Conservation (phyloP, 2,113 vertebrate genomes). For the Halichoerus grypus region DNA sequence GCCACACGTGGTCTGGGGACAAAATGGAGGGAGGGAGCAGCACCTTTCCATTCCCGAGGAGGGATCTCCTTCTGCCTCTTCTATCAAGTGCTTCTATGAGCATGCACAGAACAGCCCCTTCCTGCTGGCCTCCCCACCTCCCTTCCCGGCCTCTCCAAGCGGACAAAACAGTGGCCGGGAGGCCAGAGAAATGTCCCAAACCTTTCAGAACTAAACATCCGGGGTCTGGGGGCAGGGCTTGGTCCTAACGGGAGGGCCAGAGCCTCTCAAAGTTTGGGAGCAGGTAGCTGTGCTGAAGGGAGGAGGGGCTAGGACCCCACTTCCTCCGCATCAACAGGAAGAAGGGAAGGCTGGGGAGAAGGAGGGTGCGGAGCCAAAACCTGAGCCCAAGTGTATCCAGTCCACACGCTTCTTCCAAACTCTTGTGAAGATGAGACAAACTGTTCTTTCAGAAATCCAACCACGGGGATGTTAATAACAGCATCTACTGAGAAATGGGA, state of each 20-base stretch:
- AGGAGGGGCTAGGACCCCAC: fast-evolving
- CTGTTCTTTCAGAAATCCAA: background rate
- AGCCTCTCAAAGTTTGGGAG: background rate
- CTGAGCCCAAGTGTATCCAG: background rate
- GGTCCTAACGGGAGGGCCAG: background rate
- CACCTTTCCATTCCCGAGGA: background rate
- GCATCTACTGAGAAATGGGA: background rate
- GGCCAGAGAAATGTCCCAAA: background rate
- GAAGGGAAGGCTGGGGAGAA: background rate
- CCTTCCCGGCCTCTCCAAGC: background rate
- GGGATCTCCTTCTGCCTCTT: background rate
- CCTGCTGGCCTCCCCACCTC: background rate
- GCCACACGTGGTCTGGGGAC: background rate
- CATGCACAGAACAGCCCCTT: too few relatives aligned
- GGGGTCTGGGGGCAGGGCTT: too few relatives aligned
- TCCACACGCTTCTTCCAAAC: background rate
- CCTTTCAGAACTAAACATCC: background rate
- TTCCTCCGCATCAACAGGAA: background rate
- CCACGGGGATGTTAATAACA: background rate
- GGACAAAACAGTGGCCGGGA: background rate
- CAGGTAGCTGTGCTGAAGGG: fast-evolving
- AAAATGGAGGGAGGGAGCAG: background rate
- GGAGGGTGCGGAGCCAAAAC: fast-evolving
- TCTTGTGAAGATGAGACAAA: constrained; percentile 20
- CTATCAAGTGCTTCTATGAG: too few relatives aligned